phyloP scores from a whole-genome alignment of 2,888 invertebrate genomes.

The Dryadula phaetusa region DNA sequence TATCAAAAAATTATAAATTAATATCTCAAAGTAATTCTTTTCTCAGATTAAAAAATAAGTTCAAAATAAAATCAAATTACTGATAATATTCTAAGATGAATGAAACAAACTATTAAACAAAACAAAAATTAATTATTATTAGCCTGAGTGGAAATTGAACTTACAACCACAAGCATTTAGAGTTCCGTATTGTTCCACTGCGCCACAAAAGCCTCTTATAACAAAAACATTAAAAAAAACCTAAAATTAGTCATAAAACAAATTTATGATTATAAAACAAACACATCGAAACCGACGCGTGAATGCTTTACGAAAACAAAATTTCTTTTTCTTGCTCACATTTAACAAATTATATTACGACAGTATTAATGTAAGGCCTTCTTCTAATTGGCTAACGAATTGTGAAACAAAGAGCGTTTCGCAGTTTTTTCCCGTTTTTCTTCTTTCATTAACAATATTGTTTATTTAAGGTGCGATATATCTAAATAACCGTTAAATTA shows the following conservation, averaged over 20 bases:
- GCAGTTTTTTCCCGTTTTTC: not conserved
- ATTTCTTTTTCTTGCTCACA: not conserved
- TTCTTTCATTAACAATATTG: not conserved
- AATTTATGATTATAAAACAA: not conserved
- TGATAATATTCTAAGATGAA: too few species aligned
- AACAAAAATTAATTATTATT: too few species aligned
- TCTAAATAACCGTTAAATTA: not conserved
- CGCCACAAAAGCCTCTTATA: too few species aligned
- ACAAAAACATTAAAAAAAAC: not conserved
- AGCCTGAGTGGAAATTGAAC: too few species aligned
- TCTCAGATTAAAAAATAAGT: too few species aligned
- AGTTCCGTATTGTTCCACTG: too few species aligned
- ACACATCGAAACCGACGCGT: not conserved
- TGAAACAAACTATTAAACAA: too few species aligned
- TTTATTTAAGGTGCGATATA: not conserved
- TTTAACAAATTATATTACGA: not conserved
- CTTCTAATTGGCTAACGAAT: conserved; percentile 1
- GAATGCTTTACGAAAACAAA: not conserved
- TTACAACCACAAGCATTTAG: too few species aligned
- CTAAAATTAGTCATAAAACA: not conserved
- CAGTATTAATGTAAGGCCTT: not conserved
- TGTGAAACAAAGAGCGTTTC: not conserved
- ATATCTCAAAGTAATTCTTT: too few species aligned
- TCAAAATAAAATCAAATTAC: too few species aligned
- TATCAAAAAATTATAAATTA: too few species aligned